Conservation (phyloP, 2,888 invertebrate species). For the Antitype chi region DNA sequence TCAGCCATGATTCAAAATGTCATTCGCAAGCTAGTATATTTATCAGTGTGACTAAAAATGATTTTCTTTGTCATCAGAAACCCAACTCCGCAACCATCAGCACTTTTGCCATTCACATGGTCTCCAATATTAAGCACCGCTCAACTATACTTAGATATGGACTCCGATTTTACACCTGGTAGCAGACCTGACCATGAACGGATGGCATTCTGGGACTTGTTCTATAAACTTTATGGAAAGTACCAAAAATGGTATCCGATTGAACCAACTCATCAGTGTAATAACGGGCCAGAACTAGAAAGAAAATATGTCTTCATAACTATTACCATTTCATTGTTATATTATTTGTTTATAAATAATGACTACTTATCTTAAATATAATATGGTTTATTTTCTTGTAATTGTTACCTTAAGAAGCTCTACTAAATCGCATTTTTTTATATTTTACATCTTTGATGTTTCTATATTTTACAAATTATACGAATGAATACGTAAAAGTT, state of each 20-base stretch:
- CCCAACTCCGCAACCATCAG: conserved; percentile 20
- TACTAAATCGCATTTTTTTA: too few relatives aligned
- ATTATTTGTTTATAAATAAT: conserved; percentile 10
- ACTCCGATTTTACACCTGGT: conserved; percentile 38
- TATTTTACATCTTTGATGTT: too few relatives aligned
- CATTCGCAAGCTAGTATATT: not conserved
- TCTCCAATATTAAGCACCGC: conserved; percentile 51
- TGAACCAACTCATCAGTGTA: not conserved
- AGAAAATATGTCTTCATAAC: not conserved
- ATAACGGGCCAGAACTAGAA: not conserved
- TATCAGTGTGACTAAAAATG: not conserved
- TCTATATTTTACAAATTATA: too few relatives aligned
- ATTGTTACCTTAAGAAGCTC: too few relatives aligned
- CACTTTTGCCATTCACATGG: conserved; percentile 68
- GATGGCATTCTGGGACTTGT: conserved; percentile 67
- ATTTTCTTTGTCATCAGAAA: conserved; percentile 6
- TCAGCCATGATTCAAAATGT: not conserved
- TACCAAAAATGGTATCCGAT: conserved; percentile 45
- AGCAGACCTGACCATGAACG: conserved; percentile 58
- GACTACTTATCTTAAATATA: not conserved
- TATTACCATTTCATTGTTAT: not conserved
- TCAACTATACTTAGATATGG: conserved; percentile 58
- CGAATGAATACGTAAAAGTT: too few relatives aligned
- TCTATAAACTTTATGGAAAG: conserved; percentile 64
- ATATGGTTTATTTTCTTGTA: not conserved